Conservation (phyloP, 1,140 invertebrate species). For the Drosophila funebris region DNA sequence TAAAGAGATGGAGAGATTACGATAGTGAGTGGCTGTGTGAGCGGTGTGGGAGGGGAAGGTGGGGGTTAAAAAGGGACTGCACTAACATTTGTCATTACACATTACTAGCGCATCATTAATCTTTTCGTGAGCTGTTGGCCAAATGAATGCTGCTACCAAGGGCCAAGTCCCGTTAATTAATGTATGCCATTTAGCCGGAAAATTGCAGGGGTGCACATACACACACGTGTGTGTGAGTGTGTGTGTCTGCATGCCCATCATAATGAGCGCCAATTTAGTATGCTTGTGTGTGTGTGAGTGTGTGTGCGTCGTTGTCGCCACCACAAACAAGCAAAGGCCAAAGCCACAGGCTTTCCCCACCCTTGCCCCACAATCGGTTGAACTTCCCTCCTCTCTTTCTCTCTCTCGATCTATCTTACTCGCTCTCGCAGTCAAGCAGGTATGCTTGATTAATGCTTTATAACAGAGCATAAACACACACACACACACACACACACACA, state of each 20-base stretch:
- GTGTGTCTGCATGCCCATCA: slow-evolving; percentile 54
- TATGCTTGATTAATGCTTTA: slow-evolving; percentile 82
- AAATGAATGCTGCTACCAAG: slow-evolving; percentile 59
- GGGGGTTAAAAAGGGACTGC: slow-evolving; percentile 17
- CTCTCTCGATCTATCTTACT: not conserved
- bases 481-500: slow-evolving; percentile 32
- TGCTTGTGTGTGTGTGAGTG: slow-evolving; percentile 36
- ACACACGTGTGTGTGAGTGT: slow-evolving; percentile 25
- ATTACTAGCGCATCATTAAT: slow-evolving; percentile 82
- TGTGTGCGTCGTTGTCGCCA: slow-evolving; percentile 62
- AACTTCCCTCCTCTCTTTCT: slow-evolving; percentile 1
- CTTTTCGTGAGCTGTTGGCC: slow-evolving; percentile 66
- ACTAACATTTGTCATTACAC: slow-evolving; percentile 83
- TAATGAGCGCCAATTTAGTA: slow-evolving; percentile 80
- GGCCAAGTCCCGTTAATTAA: slow-evolving; percentile 75
- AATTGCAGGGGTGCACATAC: slow-evolving; percentile 68
- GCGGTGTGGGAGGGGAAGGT: not conserved
- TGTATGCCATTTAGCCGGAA: slow-evolving; percentile 82
- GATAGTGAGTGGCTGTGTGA: not conserved
- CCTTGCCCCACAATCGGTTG: slow-evolving; percentile 1
- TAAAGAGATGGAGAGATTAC: not conserved
- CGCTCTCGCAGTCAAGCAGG: slow-evolving; percentile 63
- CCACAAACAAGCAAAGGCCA: slow-evolving; percentile 78
- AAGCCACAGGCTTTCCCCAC: slow-evolving; percentile 42
- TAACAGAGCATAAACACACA: slow-evolving; percentile 59